phyloP scores from a whole-genome alignment of 2,888 invertebrate genomes.

The Ophion slaviceki region DNA sequence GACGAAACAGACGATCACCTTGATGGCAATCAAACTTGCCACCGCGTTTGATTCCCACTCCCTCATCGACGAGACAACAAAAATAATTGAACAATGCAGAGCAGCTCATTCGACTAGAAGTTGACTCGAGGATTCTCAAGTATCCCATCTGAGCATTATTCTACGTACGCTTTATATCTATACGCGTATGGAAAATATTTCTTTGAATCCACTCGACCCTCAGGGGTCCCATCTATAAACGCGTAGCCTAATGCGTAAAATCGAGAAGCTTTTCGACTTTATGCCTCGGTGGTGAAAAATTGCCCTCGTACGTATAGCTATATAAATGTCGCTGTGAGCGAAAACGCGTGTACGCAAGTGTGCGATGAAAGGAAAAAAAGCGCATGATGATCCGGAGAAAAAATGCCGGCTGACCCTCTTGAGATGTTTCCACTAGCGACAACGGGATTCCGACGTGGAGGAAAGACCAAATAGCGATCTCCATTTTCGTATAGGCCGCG shows the following conservation, averaged over 20 bases:
- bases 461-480: slow-evolving; percentile 75
- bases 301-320: slow-evolving; percentile 16
- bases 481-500: slow-evolving; percentile 80
- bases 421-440: slow-evolving; percentile 80
- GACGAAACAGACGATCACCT: no score
- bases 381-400: slow-evolving; percentile 59
- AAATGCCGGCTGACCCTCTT: slow-evolving; percentile 76
- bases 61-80: no score
- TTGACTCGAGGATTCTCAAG: neutral
- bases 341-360: slow-evolving; percentile 46
- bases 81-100: neutral
- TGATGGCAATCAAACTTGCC: no score
- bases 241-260: slow-evolving; percentile 57
- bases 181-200: slow-evolving; percentile 49
- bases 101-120: neutral
- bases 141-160: neutral
- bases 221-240: slow-evolving; percentile 50
- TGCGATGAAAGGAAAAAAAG: slow-evolving; percentile 56
- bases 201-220: slow-evolving; percentile 61
- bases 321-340: slow-evolving; percentile 1
- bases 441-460: slow-evolving; percentile 80
- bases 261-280: slow-evolving; percentile 63
- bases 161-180: neutral
- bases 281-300: slow-evolving; percentile 44
- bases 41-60: no score